phyloP scores from a whole-genome alignment of 2,113 vertebrate species.

The Pongo abelii region DNA sequence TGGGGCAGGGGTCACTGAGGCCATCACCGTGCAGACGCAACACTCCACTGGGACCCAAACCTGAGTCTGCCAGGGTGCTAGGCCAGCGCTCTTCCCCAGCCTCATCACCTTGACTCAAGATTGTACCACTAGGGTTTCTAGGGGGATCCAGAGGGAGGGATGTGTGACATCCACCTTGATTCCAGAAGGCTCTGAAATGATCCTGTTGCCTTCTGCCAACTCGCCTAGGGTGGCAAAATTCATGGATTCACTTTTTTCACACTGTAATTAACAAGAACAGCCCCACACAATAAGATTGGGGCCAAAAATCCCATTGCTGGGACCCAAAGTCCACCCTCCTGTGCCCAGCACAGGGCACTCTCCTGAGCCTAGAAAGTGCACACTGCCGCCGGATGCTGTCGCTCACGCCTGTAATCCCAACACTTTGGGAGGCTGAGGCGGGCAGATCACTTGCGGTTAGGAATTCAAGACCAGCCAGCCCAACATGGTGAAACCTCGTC shows the following conservation, averaged over 20 bases:
- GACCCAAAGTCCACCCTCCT: neutral
- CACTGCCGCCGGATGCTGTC: too few species aligned
- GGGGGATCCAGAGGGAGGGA: neutral
- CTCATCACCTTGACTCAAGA: neutral
- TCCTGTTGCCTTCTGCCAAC: neutral
- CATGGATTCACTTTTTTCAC: neutral
- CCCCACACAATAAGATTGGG: neutral
- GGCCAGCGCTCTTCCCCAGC: neutral
- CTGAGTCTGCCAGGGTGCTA: neutral
- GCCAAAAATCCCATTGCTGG: neutral
- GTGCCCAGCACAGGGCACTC: accelerated
- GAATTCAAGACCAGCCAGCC: too few species aligned
- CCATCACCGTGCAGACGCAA: neutral
- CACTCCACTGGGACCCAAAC: neutral
- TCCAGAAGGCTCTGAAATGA: neutral
- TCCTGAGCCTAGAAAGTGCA: neutral
- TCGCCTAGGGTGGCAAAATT: neutral
- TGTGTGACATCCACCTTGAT: neutral
- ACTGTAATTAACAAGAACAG: neutral
- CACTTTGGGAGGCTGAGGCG: too few species aligned
- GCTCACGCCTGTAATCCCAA: too few species aligned
- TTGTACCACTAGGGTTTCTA: neutral
- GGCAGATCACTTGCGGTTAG: too few species aligned
- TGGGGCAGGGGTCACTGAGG: neutral
- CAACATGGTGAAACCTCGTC: too few species aligned